Conservation (phyloP, 1,140 invertebrate species). For the Proctacanthus coquilletti region DNA sequence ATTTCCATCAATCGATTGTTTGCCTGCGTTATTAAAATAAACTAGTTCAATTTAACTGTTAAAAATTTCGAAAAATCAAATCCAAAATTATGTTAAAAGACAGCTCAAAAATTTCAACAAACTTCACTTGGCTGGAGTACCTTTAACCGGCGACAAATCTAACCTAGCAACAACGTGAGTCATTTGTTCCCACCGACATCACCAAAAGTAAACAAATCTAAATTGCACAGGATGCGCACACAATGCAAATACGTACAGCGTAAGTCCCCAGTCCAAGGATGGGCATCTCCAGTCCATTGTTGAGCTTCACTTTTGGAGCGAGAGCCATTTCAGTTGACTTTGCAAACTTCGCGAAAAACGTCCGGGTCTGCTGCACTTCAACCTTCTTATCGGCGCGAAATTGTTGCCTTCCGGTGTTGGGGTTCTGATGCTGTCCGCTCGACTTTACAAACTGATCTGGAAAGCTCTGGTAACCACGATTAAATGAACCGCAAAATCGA, state of each 20-base stretch:
- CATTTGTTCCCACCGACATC: no score
- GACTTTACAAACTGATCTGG: neutral
- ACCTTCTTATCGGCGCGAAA: no score
- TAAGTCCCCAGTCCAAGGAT: slow-evolving; percentile 49
- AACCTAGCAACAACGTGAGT: no score
- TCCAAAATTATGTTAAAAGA: slow-evolving; percentile 5
- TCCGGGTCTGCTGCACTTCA: no score
- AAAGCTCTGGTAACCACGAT: neutral
- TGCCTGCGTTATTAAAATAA: no score
- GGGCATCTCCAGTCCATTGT: slow-evolving; percentile 42
- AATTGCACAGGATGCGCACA: no score
- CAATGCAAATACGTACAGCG: slow-evolving; percentile 28
- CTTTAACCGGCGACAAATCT: no score
- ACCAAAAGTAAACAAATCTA: no score
- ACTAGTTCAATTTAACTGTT: no score
- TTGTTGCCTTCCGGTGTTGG: neutral
- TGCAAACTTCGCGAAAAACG: no score
- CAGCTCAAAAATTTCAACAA: neutral
- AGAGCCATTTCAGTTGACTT: slow-evolving; percentile 14
- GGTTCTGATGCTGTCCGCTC: neutral
- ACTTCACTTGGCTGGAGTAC: no score
- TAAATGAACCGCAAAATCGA: neutral
- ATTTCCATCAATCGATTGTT: no score
- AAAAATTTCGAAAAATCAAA: neutral
- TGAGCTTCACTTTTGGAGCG: slow-evolving; percentile 30